Base-by-base conservation (phyloP, 92 coral and sea anemone species). In the Porites cylindrica region DNA sequence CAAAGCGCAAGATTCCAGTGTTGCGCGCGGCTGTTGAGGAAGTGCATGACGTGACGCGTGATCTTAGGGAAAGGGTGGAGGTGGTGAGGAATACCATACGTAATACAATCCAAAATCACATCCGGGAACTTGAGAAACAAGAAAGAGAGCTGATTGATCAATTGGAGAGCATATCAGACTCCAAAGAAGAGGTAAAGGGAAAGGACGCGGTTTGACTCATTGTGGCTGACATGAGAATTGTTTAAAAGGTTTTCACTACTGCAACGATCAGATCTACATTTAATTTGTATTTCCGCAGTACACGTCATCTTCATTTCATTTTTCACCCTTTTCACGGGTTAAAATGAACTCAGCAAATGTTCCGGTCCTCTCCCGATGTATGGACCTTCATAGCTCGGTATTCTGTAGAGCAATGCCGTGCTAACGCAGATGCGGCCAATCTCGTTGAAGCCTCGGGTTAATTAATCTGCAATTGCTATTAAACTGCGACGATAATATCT, bases 1-100 rank as follows among this genome's bases (percentile, higher is more conserved):
- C 93, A 58, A 94, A 94, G 85, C 88, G 98, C 17, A 94, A 94
- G 68, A 94, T 94, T 9, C 98, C 98, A 26, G 91, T 92, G 5
- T 87, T 94, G 17, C 94, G 92, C 9, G 91, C 93, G 12, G 98
- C 98, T 6, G 98, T 94, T 1, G 96, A 93, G 72, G 98, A 94
- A 83, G 98, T 94, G 75, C 89, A 82, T 72, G 98, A 95, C 61
- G 98, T 95, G 51, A 84, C 91, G 1, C 52, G 67, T 26, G 90
- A 88, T 76, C 82, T 95, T 66, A 79, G 86, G 53, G 93, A 90
- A 82, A 90, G 96, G 10, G 98, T 93, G 19, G 96, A 95, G 24
- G 82, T 90, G 2, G 96, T 95, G 18, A 91, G 91, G 89, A 75
- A 91, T 82, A 79, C 91, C 71, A 95, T 95, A 70, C 96, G 86